Percentiles rank a stretch among this genome's conserved stretches.
These are phyloP conservation scores for Polyodon spathula DNA, from an alignment of 2,113 vertebrate species.

Conservation along the genomic window DNA sequence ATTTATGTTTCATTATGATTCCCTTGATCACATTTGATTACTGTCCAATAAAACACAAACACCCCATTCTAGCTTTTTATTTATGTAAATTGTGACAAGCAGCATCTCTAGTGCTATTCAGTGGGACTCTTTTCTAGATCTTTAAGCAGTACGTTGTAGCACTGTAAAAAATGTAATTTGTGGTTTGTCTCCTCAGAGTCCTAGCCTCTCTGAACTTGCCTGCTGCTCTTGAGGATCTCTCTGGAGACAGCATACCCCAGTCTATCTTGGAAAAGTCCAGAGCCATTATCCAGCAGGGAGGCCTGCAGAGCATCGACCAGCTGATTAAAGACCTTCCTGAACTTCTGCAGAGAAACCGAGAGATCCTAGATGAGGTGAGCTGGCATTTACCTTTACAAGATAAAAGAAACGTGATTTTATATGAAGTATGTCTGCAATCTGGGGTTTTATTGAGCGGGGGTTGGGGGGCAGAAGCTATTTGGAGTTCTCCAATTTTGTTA, in stretches of 20 bases:
- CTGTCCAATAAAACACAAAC: no score
- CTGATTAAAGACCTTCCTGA: conserved; percentile 92
- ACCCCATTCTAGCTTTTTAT: no score
- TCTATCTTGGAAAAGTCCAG: conserved; percentile 88
- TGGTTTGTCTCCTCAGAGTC: conserved; percentile 53
- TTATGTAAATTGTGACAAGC: no score
- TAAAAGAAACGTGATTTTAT: neutral
- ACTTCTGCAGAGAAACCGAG: conserved; percentile 84
- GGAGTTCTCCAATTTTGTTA: neutral
- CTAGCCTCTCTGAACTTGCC: conserved; percentile 94
- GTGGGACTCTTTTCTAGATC: neutral
- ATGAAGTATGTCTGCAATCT: no score
- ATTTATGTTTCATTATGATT: no score
- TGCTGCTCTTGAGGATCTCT: conserved; percentile 90
- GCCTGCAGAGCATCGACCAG: conserved; percentile 86
- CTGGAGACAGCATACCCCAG: conserved; percentile 87
- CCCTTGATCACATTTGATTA: no score
- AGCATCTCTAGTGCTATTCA: no score
- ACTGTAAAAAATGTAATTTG: neutral
- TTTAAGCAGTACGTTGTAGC: neutral
- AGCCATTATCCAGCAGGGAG: conserved; percentile 78
- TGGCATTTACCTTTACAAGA: neutral
- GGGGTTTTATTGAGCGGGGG: no score
- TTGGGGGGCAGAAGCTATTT: no score
- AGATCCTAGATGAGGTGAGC: conserved; percentile 87